phyloP scores from a whole-genome alignment of 2,797 vertebrate species.

The Cynodonichthys magdalenae region DNA sequence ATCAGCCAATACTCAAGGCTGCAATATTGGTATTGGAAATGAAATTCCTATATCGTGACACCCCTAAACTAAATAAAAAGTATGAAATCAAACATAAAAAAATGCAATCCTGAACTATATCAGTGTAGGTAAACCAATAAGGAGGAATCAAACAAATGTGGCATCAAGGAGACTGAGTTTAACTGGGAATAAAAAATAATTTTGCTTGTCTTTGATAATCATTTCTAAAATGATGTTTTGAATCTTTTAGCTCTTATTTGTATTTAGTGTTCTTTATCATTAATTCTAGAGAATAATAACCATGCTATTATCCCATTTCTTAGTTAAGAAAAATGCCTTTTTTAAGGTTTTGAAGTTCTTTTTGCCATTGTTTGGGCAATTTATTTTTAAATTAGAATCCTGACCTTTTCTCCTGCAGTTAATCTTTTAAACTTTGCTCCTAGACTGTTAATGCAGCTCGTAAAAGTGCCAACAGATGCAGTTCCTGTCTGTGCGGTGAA shows the following conservation, averaged over 20 bases:
- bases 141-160: no score
- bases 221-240: neutral
- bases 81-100: no score
- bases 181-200: no score
- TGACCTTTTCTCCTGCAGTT: slow-evolving; percentile 1
- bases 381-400: neutral
- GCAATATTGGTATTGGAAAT: no score
- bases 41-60: no score
- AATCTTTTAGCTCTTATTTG: no score
- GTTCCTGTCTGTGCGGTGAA: slow-evolving; percentile 10
- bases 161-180: no score
- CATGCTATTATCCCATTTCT: neutral
- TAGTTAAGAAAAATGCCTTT: neutral
- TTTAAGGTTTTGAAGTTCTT: neutral
- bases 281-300: neutral
- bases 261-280: no score
- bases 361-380: neutral
- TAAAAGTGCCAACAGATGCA: neutral
- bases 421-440: slow-evolving; percentile 3
- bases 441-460: neutral
- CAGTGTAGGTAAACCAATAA: no score
- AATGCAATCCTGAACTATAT: no score
- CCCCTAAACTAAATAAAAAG: no score
- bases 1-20: no score
- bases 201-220: neutral